These are phyloP conservation scores for Drosophila nr. fundita DNA, from an alignment of 2,888 invertebrate species.

Conservation along the genomic window DNA sequence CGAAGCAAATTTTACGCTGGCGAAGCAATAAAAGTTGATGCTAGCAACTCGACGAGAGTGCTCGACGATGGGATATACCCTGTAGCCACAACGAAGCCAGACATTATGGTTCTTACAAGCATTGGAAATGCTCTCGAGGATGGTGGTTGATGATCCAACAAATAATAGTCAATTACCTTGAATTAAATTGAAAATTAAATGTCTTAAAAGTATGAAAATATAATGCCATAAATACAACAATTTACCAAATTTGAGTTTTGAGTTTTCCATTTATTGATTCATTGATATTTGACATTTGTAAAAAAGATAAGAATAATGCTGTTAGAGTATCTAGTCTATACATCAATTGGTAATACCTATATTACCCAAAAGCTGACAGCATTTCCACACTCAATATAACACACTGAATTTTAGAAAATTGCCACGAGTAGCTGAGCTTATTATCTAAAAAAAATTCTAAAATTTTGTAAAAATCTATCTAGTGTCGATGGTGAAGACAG, in stretches of 20 bases:
- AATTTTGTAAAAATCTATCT: not conserved
- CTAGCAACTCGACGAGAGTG: constrained; percentile 1
- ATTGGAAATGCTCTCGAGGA: not conserved
- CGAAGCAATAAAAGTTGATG: constrained; percentile 70
- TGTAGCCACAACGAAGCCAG: not conserved
- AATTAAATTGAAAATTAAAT: not conserved
- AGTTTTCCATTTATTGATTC: not conserved
- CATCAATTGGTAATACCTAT: not conserved
- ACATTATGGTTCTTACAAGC: not conserved
- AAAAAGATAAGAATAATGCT: not conserved
- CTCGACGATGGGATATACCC: constrained; percentile 7
- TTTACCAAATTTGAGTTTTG: not conserved
- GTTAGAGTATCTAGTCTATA: not conserved
- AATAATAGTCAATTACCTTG: not conserved
- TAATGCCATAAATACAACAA: not conserved
- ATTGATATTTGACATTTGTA: not conserved
- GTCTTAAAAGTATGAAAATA: not conserved
- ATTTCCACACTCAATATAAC: not conserved
- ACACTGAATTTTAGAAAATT: not conserved
- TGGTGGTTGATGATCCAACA: not conserved
- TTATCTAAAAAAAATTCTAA: not conserved
- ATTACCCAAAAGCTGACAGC: not conserved
- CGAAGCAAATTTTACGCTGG: constrained; percentile 70
- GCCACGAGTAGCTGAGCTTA: not conserved
- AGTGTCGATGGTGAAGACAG: too few relatives aligned